Percentiles rank a stretch among this genome's conserved stretches.
Evolutionary conservation across 2,888 invertebrate genomes (phyloP).

Genomic region (Allygus modestus): DNA sequence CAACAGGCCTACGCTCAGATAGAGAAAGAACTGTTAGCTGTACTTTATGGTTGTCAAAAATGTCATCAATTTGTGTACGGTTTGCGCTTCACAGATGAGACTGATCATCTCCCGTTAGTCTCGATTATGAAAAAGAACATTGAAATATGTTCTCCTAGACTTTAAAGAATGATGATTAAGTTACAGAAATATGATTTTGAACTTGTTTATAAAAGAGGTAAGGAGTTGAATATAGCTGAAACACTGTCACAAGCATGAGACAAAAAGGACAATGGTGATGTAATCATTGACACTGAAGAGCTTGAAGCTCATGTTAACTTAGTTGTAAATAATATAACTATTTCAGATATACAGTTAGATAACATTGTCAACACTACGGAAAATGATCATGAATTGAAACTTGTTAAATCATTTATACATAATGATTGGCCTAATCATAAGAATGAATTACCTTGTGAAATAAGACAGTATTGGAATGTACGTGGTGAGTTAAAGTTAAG

Average conservation of each 20-base stretch:
- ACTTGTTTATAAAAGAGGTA: conserved; percentile 45
- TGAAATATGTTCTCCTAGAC: conserved; percentile 7
- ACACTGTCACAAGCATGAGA: conserved; percentile 49
- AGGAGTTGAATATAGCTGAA: conserved; percentile 57
- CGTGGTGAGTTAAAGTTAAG: conserved; percentile 51
- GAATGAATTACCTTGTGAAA: conserved; percentile 29
- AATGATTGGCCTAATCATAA: conserved; percentile 56
- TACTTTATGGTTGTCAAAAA: conserved; percentile 60
- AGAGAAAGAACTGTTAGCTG: conserved; percentile 60
- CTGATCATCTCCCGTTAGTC: conserved; percentile 60
- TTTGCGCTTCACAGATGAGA: conserved; percentile 54
- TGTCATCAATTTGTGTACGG: conserved; percentile 54
- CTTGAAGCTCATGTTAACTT: conserved; percentile 52
- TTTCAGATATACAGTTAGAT: conserved; percentile 11
- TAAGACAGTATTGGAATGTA: conserved; percentile 53
- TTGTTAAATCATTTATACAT: conserved; percentile 25
- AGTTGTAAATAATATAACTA: conserved; percentile 24
- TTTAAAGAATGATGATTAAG: conserved; percentile 42
- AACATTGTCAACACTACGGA: conserved; percentile 15
- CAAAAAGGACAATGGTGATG: conserved; percentile 25
- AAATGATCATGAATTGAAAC: conserved; percentile 29
- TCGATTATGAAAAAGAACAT: conserved; percentile 28
- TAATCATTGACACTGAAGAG: conserved; percentile 43
- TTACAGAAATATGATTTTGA: conserved; percentile 57
- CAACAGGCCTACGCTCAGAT: conserved; percentile 61